Evolutionary conservation across 2,113 vertebrate genomes (phyloP).

Genomic region (Tetrax tetrax): DNA sequence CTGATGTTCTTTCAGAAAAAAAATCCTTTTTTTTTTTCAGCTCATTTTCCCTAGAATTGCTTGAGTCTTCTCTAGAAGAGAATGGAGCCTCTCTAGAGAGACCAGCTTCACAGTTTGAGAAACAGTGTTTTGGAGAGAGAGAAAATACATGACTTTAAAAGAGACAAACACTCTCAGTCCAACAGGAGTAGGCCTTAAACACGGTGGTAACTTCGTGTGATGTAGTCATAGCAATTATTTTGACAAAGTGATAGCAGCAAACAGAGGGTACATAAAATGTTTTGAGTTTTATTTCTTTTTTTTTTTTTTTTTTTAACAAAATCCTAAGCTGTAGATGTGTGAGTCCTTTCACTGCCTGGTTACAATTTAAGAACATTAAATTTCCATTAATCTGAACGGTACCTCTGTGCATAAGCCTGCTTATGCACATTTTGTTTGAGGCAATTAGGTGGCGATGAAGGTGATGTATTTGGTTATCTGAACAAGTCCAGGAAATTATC

Average conservation of each 20-base stretch:
- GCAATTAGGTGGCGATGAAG: background rate
- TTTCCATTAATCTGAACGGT: background rate
- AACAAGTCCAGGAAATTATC: background rate
- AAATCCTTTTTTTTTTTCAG: background rate
- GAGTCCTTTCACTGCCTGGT: background rate
- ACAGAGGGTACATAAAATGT: background rate
- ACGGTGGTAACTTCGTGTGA: background rate
- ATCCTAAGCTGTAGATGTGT: background rate
- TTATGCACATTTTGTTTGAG: background rate
- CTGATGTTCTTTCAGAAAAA: background rate
- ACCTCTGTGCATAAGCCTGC: background rate
- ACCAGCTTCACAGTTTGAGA: slow-evolving; percentile 6
- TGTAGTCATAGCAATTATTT: slow-evolving; percentile 37
- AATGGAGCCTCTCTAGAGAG: slow-evolving; percentile 49
- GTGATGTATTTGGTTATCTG: background rate
- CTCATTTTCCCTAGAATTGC: slow-evolving; percentile 8
- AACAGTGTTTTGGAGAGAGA: slow-evolving; percentile 26
- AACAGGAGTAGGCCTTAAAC: slow-evolving; percentile 24
- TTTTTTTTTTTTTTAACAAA: background rate
- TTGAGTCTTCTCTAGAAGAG: slow-evolving; percentile 24
- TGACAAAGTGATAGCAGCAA: slow-evolving; percentile 30
- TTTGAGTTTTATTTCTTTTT: background rate
- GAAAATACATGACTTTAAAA: slow-evolving; percentile 22
- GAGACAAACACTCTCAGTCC: background rate
- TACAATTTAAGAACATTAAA: background rate